phyloP scores from a whole-genome alignment of 2,113 vertebrate genomes.

The Argyrosomus japonicus region DNA sequence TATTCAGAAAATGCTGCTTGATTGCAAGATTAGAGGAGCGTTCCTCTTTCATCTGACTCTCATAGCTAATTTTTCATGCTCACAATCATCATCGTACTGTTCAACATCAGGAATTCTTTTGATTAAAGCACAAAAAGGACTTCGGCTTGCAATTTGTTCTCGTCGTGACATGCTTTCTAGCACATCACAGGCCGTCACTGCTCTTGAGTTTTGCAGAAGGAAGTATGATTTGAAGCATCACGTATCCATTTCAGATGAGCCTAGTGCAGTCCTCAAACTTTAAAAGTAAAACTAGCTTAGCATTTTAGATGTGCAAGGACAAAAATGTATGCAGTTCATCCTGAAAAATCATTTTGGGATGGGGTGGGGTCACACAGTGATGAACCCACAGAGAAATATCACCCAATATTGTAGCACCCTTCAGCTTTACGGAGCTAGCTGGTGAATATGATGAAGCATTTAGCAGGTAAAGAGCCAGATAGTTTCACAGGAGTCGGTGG shows the following conservation, averaged over 20 bases:
- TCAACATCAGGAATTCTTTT: constrained; percentile 37
- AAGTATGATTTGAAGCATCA: neutral
- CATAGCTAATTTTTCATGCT: constrained; percentile 17
- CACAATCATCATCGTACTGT: neutral
- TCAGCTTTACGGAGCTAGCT: too few species aligned
- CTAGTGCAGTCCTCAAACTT: neutral
- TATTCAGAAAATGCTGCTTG: constrained; percentile 6
- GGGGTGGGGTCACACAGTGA: too few species aligned
- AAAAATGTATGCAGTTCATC: too few species aligned
- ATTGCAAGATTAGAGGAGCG: constrained; percentile 15
- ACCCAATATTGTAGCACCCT: too few species aligned
- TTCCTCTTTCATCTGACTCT: constrained; percentile 28
- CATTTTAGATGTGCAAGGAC: neutral
- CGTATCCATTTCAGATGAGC: neutral
- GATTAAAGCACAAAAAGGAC: constrained; percentile 22
- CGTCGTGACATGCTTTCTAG: constrained; percentile 12
- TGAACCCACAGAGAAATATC: too few species aligned
- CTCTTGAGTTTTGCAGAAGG: neutral
- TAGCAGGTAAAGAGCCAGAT: too few species aligned
- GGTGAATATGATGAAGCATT: too few species aligned
- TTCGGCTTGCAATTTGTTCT: constrained; percentile 7
- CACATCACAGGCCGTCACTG: constrained; percentile 30
- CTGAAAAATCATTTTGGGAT: too few species aligned
- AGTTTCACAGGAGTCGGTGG: too few species aligned
- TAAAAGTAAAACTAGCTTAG: neutral